A percentile compares a stretch with the other conserved stretches of the same genome.
These are phyloP conservation scores for Anabacerthia variegaticeps DNA, from an alignment of 2,797 vertebrate species.

Conservation along the genomic window DNA sequence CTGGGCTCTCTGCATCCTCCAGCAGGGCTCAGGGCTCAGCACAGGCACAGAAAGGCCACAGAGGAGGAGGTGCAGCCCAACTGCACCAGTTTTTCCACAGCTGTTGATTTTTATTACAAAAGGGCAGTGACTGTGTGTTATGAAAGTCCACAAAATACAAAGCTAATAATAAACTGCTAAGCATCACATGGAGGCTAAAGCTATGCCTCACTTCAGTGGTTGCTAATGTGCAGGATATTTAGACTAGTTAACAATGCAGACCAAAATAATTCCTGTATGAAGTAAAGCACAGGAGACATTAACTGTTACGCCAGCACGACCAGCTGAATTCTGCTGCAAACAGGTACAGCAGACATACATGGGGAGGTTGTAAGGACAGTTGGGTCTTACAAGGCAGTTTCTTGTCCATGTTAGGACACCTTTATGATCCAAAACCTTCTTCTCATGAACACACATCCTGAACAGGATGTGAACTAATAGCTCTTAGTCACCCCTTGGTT, in stretches of 20 bases:
- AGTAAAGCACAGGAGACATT: background rate
- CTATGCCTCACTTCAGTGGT: background rate
- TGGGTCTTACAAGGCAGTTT: background rate
- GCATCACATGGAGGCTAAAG: background rate
- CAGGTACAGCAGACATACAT: fast-evolving
- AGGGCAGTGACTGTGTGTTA: background rate
- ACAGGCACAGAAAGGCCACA: background rate
- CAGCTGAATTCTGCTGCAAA: background rate
- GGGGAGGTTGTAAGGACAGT: background rate
- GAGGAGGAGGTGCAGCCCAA: background rate
- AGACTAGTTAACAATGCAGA: background rate
- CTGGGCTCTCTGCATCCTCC: background rate
- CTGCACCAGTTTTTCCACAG: background rate
- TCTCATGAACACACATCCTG: background rate
- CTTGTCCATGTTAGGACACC: background rate
- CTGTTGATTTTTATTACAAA: background rate
- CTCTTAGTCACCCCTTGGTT: background rate
- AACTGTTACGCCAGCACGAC: background rate
- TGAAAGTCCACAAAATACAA: background rate
- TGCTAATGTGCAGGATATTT: background rate
- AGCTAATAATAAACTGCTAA: background rate
- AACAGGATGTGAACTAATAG: background rate
- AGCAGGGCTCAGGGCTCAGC: background rate
- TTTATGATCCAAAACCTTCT: background rate
- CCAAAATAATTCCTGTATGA: background rate